Conservation (phyloP, 2,113 vertebrate species). For the Furnarius figulus region DNA sequence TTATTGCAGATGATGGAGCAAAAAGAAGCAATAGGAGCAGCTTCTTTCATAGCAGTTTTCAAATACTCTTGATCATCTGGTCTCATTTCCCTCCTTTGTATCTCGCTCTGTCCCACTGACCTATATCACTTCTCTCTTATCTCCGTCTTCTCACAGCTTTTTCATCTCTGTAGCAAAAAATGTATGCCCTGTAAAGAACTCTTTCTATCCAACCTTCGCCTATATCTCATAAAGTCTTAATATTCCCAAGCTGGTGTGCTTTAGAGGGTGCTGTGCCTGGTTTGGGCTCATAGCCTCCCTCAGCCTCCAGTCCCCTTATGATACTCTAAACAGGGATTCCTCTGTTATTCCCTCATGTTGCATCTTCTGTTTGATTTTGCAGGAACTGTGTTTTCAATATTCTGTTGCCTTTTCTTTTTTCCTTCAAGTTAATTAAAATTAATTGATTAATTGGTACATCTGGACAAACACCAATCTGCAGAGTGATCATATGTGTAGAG, state of each 20-base stretch:
- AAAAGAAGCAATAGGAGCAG: neutral
- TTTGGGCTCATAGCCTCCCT: neutral
- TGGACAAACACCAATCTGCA: neutral
- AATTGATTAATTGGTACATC: neutral
- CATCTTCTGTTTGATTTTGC: neutral
- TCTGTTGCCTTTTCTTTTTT: neutral
- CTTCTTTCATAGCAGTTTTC: neutral
- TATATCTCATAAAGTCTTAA: neutral
- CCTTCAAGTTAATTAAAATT: constrained; percentile 9
- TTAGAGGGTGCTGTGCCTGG: neutral
- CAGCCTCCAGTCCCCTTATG: neutral
- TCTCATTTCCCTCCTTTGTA: neutral
- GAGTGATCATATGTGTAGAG: neutral
- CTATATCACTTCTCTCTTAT: neutral
- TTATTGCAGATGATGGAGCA: neutral
- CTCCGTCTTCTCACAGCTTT: neutral
- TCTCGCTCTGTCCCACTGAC: neutral
- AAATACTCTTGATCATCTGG: neutral
- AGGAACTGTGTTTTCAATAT: neutral
- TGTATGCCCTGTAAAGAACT: neutral
- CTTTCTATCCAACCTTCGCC: neutral
- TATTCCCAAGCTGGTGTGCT: neutral
- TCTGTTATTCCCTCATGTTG: neutral
- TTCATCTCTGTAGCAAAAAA: neutral
- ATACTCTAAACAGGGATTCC: neutral